Evolutionary conservation across 2,888 invertebrate genomes (phyloP).

Genomic region (Euzophera pinguis): DNA sequence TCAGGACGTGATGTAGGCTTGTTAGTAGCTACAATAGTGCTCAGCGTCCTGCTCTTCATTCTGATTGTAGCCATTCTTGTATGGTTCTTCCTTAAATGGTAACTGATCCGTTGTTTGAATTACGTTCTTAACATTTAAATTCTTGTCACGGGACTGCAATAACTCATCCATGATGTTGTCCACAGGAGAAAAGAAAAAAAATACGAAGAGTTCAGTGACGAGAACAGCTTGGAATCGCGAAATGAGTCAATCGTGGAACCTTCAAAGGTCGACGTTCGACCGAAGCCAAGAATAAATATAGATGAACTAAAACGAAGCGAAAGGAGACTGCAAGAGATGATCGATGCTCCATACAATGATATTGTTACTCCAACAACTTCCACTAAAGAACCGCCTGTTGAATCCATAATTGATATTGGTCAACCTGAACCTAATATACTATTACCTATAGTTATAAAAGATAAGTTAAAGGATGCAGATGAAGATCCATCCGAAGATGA

Average conservation of each 20-base stretch:
- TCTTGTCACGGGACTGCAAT: slow-evolving; percentile 28
- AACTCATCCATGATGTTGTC: slow-evolving; percentile 25
- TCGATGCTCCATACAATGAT: slow-evolving; percentile 47
- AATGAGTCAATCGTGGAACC: slow-evolving; percentile 35
- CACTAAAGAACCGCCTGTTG: slow-evolving; percentile 26
- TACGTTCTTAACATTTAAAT: too few relatives aligned
- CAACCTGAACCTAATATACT: slow-evolving; percentile 31
- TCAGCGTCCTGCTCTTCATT: slow-evolving; percentile 58
- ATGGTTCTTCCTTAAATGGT: slow-evolving; percentile 65
- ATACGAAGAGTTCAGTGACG: slow-evolving; percentile 54
- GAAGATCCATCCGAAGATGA: slow-evolving; percentile 60
- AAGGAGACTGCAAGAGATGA: slow-evolving; percentile 58
- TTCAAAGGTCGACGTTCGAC: slow-evolving; percentile 35
- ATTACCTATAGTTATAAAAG: slow-evolving; percentile 61
- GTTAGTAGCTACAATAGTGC: slow-evolving; percentile 61
- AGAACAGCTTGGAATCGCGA: slow-evolving; percentile 48
- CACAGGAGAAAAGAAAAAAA: slow-evolving; percentile 48
- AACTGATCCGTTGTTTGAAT: slow-evolving; percentile 41
- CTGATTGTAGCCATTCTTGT: slow-evolving; percentile 46
- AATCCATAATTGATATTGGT: slow-evolving; percentile 41
- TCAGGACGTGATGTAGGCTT: slow-evolving; percentile 54
- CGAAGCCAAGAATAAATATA: slow-evolving; percentile 53
- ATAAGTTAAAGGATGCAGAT: slow-evolving; percentile 59
- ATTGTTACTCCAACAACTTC: slow-evolving; percentile 28
- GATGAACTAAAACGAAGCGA: slow-evolving; percentile 63